Evolutionary conservation across 2,797 vertebrate species (phyloP).

Genomic region (Arrhamphus sclerolepis): DNA sequence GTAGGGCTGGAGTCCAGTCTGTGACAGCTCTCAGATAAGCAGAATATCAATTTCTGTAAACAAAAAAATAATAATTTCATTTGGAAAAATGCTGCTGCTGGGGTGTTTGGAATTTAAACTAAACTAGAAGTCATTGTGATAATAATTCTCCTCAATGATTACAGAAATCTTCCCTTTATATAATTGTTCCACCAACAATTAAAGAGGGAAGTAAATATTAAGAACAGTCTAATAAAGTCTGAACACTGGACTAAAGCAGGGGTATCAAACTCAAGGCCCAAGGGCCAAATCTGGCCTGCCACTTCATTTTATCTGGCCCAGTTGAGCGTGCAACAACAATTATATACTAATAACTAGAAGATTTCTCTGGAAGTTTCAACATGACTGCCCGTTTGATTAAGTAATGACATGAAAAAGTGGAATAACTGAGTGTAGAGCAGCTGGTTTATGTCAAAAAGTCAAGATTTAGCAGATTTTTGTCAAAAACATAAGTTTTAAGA

Average conservation of each 20-base stretch:
- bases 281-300: too few relatives aligned
- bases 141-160: not conserved
- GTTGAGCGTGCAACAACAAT: too few relatives aligned
- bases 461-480: too few relatives aligned
- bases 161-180: not conserved
- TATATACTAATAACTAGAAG: too few relatives aligned
- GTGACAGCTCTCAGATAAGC: conserved; percentile 32
- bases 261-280: too few relatives aligned
- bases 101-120: conserved; percentile 20
- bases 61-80: conserved; percentile 12
- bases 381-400: too few relatives aligned
- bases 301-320: too few relatives aligned
- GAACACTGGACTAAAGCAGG: conserved; percentile 21
- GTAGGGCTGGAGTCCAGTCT: conserved; percentile 36
- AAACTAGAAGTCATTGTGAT: conserved; percentile 5
- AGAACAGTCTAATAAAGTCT: conserved; percentile 2
- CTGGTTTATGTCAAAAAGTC: too few relatives aligned
- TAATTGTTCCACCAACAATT: not conserved
- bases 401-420: too few relatives aligned
- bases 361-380: too few relatives aligned
- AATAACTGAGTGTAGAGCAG: too few relatives aligned
- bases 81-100: conserved; percentile 1
- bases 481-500: too few relatives aligned
- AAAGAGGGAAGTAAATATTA: conserved; percentile 5
- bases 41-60: conserved; percentile 32